Evolutionary conservation across 2,797 vertebrate species (phyloP).

Genomic region (Phalanger gymnotis): DNA sequence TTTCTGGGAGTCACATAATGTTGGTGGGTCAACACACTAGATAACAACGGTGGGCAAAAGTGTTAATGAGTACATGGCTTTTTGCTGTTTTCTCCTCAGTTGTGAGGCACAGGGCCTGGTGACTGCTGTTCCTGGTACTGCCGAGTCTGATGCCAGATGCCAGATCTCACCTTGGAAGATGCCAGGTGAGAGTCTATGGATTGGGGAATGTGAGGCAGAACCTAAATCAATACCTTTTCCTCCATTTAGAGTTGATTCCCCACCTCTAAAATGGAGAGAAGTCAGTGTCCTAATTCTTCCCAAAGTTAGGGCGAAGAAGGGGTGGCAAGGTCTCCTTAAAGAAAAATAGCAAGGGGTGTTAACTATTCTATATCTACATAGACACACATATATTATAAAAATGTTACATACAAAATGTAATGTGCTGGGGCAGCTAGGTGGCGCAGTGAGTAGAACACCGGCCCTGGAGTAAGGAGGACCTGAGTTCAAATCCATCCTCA

Average conservation of each 20-base stretch:
- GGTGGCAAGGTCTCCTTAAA: slow-evolving; percentile 9
- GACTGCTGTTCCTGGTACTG: slow-evolving; percentile 60
- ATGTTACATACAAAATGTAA: background rate
- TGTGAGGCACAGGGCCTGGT: slow-evolving; percentile 70
- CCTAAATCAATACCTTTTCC: background rate
- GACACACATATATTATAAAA: background rate
- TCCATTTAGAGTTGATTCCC: background rate
- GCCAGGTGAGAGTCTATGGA: slow-evolving; percentile 64
- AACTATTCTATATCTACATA: background rate
- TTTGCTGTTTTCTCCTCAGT: slow-evolving; percentile 43
- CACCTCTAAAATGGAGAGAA: background rate
- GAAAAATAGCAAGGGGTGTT: background rate
- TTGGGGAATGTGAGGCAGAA: background rate
- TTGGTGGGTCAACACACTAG: background rate
- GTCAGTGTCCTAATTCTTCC: background rate
- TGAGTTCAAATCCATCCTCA: no score
- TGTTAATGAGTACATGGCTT: background rate
- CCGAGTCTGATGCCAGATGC: slow-evolving; percentile 64
- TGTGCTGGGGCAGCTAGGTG: no score
- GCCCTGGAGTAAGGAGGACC: no score
- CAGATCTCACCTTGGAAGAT: background rate
- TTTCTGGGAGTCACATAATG: fast-evolving
- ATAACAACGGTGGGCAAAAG: no score
- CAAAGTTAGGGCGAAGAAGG: background rate
- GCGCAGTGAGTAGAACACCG: no score